phyloP scores from a whole-genome alignment of 2,888 invertebrate species.

The Thymelicus acteon region DNA sequence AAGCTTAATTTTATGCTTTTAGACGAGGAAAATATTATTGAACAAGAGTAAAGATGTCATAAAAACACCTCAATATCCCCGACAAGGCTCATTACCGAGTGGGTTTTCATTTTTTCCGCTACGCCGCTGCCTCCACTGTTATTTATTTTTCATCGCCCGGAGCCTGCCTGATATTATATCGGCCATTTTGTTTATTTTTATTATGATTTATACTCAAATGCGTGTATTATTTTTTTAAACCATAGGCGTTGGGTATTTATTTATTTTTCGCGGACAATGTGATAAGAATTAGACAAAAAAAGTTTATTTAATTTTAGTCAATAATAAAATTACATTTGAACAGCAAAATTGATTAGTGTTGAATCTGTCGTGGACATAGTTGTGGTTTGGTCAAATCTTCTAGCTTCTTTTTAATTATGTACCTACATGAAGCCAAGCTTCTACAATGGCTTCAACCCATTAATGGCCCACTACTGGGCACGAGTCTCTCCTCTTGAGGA shows the following conservation, averaged over 20 bases:
- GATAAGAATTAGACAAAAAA: no score
- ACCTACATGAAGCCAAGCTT: no score
- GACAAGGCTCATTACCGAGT: constrained; percentile 72
- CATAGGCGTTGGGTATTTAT: background rate
- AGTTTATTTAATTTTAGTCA: no score
- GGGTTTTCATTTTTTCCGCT: constrained; percentile 74
- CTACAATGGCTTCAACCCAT: no score
- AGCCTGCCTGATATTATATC: constrained; percentile 73
- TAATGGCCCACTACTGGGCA: no score
- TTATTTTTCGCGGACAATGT: background rate
- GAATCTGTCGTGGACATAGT: no score
- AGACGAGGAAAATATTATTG: constrained; percentile 6
- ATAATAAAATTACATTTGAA: no score
- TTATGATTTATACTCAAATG: constrained; percentile 71
- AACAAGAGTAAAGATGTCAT: constrained; percentile 15
- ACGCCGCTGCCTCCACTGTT: constrained; percentile 64
- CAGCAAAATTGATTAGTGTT: no score
- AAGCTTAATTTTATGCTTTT: constrained; percentile 9
- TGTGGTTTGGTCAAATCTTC: no score
- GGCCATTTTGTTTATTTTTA: constrained; percentile 77
- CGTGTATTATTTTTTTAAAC: constrained; percentile 66
- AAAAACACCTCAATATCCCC: constrained; percentile 27
- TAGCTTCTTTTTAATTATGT: no score
- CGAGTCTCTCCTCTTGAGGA: no score
- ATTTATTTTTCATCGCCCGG: constrained; percentile 82